phyloP scores from a whole-genome alignment of 2,113 vertebrate genomes.

The Galemys pyrenaicus region DNA sequence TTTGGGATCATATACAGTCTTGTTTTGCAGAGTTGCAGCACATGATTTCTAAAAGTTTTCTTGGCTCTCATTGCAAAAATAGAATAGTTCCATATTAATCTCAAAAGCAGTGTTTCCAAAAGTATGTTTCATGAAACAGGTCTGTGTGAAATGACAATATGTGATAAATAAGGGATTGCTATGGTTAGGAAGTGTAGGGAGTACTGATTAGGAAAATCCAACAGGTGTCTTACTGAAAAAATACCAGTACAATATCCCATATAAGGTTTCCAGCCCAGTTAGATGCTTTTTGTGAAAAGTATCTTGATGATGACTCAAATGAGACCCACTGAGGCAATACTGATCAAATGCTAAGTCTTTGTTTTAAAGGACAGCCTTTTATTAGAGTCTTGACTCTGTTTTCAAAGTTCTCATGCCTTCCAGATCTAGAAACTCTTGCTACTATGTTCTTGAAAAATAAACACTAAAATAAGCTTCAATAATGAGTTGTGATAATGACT shows the following conservation, averaged over 20 bases:
- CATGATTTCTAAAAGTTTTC: neutral
- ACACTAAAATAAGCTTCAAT: neutral
- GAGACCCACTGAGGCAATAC: neutral
- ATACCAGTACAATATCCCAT: neutral
- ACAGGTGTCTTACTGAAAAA: neutral
- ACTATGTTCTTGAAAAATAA: neutral
- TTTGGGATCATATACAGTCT: neutral
- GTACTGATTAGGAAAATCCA: neutral
- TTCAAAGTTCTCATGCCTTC: neutral
- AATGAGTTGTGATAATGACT: neutral
- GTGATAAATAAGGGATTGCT: neutral
- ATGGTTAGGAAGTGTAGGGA: neutral
- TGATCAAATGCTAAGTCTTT: neutral
- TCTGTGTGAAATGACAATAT: neutral
- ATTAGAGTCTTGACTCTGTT: neutral
- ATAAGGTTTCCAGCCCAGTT: neutral
- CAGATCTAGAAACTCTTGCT: neutral
- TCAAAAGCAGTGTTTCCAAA: neutral
- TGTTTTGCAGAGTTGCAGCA: neutral
- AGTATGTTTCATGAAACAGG: neutral
- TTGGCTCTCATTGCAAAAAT: neutral
- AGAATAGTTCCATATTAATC: neutral
- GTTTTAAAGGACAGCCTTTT: neutral
- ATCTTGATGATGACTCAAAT: neutral
- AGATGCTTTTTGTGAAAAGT: slow-evolving; percentile 16